Conservation (phyloP, 2,888 invertebrate genomes). For the Chelonus formosanus region DNA sequence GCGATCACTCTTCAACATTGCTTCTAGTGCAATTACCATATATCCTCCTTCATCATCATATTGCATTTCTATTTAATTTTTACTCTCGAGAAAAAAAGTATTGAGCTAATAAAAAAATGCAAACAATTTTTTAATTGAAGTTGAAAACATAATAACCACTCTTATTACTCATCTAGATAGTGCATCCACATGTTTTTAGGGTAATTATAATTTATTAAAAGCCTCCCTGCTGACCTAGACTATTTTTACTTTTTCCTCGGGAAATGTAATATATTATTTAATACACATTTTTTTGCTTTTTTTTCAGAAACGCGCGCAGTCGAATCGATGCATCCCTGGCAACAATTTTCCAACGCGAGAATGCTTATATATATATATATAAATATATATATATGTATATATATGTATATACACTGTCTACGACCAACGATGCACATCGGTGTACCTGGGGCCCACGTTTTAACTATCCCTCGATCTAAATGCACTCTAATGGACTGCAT, state of each 20-base stretch:
- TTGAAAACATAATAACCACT: no score
- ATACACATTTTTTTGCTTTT: background rate
- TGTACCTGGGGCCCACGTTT: conserved; percentile 52
- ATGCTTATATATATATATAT: conserved; percentile 24
- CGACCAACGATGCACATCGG: conserved; percentile 2
- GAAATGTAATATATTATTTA: conserved; percentile 2
- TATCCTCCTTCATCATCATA: conserved; percentile 15
- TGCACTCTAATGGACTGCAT: conserved; percentile 66
- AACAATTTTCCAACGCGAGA: conserved; percentile 53
- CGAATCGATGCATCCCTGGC: conserved; percentile 25
- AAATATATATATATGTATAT: conserved; percentile 18
- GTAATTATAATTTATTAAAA: conserved; percentile 22
- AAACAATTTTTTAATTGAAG: no score
- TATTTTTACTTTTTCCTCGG: background rate
- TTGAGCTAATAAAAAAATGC: no score
- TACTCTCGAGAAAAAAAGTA: no score
- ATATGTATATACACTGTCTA: no score
- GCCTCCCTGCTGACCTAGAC: conserved; percentile 4
- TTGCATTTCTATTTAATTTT: no score
- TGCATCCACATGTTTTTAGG: background rate
- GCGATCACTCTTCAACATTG: conserved; percentile 13
- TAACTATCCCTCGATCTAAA: conserved; percentile 65
- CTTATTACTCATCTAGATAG: no score
- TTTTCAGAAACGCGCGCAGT: conserved; percentile 21
- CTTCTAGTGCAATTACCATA: conserved; percentile 10